These are phyloP conservation scores for Schrankia costaestrigalis DNA, from an alignment of 2,888 invertebrate genomes.

Conservation along the genomic window DNA sequence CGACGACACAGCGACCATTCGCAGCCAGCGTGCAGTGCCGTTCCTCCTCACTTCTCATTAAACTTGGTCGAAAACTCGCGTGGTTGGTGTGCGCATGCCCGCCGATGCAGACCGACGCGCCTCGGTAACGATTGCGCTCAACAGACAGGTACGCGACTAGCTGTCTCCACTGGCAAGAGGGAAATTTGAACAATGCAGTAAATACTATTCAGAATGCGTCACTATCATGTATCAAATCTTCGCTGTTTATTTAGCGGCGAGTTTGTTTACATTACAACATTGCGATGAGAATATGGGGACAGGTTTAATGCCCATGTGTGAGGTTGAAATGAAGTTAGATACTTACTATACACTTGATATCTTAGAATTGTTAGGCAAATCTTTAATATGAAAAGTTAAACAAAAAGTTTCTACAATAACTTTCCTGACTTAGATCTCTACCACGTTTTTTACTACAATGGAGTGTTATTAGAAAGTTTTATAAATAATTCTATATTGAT, in stretches of 20 bases:
- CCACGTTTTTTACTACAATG: too few relatives aligned
- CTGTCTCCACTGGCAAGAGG: conserved; percentile 69
- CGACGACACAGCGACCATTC: conserved; percentile 53
- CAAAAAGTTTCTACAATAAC: too few relatives aligned
- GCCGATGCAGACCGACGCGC: conserved; percentile 73
- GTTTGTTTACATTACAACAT: conserved; percentile 22
- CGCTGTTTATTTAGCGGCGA: conserved; percentile 34
- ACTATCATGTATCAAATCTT: conserved; percentile 29
- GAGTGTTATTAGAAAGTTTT: too few relatives aligned
- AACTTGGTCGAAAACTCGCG: conserved; percentile 50
- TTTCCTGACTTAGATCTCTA: too few relatives aligned
- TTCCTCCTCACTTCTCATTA: conserved; percentile 65
- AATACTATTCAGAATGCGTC: conserved; percentile 49
- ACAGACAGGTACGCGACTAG: conserved; percentile 71
- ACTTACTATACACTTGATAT: too few relatives aligned
- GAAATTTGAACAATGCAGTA: conserved; percentile 71
- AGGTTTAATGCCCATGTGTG: too few relatives aligned
- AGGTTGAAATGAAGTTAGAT: too few relatives aligned
- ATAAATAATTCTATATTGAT: too few relatives aligned
- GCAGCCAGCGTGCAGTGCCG: conserved; percentile 54
- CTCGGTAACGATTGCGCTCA: conserved; percentile 73
- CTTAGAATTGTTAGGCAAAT: too few relatives aligned
- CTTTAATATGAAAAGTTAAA: too few relatives aligned
- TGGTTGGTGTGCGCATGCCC: conserved; percentile 68
- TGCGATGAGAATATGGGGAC: conserved; percentile 3